Conservation (phyloP, 2,113 vertebrate genomes). For the Glareola pratincola region DNA sequence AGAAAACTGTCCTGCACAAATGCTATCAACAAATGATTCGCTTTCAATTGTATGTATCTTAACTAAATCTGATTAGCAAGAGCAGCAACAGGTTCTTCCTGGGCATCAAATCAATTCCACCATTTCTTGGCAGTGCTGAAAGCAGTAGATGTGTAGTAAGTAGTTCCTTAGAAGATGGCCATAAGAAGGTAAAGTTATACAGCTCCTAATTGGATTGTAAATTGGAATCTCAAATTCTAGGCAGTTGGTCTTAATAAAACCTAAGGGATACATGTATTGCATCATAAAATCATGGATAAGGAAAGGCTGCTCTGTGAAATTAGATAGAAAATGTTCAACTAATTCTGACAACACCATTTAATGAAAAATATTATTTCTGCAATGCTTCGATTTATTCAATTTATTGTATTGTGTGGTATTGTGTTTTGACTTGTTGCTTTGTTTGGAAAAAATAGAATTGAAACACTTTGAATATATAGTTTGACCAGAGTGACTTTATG, state of each 20-base stretch:
- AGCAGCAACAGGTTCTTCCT: neutral
- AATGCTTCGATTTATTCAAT: neutral
- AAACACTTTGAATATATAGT: neutral
- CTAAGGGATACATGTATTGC: neutral
- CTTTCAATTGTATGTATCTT: neutral
- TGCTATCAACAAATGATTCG: neutral
- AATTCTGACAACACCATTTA: neutral
- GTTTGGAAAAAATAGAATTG: neutral
- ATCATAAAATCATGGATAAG: neutral
- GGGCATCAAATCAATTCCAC: neutral
- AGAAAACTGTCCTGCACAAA: neutral
- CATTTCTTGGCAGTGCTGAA: neutral
- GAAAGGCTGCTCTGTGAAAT: neutral
- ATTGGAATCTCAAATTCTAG: neutral
- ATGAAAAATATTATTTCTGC: neutral
- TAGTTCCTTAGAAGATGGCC: neutral
- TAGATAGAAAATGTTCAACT: neutral
- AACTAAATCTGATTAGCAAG: neutral
- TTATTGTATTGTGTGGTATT: neutral
- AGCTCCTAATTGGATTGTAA: neutral
- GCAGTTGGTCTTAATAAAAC: neutral
- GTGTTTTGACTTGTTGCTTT: neutral
- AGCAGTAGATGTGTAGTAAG: neutral
- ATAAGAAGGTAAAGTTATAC: neutral
- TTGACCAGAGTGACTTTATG: neutral